These are phyloP conservation scores for Lobophora halterata DNA, from an alignment of 2,888 invertebrate species.

Conservation along the genomic window DNA sequence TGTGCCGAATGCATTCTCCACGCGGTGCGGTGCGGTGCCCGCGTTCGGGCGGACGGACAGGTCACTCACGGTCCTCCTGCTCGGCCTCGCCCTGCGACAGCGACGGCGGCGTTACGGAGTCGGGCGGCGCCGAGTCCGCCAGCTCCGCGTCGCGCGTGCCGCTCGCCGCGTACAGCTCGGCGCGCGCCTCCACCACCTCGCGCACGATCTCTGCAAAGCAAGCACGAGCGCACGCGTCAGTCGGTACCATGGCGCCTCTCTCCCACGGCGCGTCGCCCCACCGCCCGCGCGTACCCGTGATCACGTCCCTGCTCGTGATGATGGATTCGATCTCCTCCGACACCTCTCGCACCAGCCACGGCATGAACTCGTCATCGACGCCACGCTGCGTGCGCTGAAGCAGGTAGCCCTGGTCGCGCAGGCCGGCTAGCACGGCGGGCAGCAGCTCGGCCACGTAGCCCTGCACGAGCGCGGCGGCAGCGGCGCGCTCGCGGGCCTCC, in stretches of 20 bases:
- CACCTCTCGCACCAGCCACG: constrained; percentile 92
- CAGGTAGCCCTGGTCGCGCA: constrained; percentile 87
- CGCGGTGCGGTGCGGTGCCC: constrained; percentile 12
- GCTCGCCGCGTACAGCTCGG: constrained; percentile 79
- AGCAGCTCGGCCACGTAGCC: constrained; percentile 93
- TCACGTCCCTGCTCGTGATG: constrained; percentile 89
- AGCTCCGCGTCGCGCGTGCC: constrained; percentile 49
- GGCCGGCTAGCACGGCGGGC: constrained; percentile 90
- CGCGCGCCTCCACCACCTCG: constrained; percentile 88
- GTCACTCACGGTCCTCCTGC: constrained; percentile 33
- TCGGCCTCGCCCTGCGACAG: constrained; percentile 42
- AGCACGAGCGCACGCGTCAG: not conserved
- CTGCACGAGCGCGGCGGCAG: constrained; percentile 90
- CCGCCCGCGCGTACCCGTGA: constrained; percentile 79
- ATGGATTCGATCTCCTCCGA: constrained; percentile 89
- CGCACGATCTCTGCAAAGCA: constrained; percentile 83
- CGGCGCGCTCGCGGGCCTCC: constrained; percentile 90
- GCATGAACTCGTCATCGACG: constrained; percentile 90
- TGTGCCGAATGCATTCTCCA: constrained; percentile 41
- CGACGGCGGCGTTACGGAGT: constrained; percentile 17
- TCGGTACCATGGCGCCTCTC: not conserved
- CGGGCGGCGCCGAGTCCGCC: constrained; percentile 19
- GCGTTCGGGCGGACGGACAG: no score
- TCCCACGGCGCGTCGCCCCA: not conserved
- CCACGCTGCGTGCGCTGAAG: constrained; percentile 82